Percentiles rank a stretch among this genome's conserved stretches.
Evolutionary conservation across 2,888 invertebrate species (phyloP).

Genomic region (Julus scandinavius): DNA sequence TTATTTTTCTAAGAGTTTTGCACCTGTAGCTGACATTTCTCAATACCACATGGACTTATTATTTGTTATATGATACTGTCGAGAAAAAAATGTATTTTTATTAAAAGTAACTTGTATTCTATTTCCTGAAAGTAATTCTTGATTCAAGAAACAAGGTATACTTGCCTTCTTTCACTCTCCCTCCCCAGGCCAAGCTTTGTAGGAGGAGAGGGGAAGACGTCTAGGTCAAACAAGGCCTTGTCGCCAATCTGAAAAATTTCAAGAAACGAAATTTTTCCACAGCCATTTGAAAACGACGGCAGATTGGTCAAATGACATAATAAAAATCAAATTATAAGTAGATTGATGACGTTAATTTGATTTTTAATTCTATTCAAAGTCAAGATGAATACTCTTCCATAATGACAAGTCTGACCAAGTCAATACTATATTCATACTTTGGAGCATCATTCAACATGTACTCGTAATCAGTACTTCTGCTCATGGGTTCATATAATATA

Average conservation of each 20-base stretch:
- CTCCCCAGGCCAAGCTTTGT: not conserved
- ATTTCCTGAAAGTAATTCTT: slow-evolving; percentile 14
- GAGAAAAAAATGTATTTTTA: not conserved
- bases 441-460: too few relatives aligned
- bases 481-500: too few relatives aligned
- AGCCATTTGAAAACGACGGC: not conserved
- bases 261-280: not conserved
- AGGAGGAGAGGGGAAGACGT: slow-evolving; percentile 11
- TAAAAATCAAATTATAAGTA: too few relatives aligned
- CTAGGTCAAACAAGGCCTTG: slow-evolving; percentile 20
- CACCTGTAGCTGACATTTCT: too few relatives aligned
- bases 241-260: not conserved
- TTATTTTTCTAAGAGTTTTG: too few relatives aligned
- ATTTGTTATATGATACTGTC: not conserved
- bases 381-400: too few relatives aligned
- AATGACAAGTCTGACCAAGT: too few relatives aligned
- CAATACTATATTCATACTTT: too few relatives aligned
- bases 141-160: slow-evolving; percentile 9
- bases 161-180: slow-evolving; percentile 1
- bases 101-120: not conserved
- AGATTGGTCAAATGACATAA: too few relatives aligned
- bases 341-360: too few relatives aligned
- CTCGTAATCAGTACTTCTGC: too few relatives aligned
- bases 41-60: not conserved
- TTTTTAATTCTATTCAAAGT: too few relatives aligned